These are phyloP conservation scores for Venustaconcha ellipsiformis DNA, from an alignment of 1,140 invertebrate species.

Conservation along the genomic window DNA sequence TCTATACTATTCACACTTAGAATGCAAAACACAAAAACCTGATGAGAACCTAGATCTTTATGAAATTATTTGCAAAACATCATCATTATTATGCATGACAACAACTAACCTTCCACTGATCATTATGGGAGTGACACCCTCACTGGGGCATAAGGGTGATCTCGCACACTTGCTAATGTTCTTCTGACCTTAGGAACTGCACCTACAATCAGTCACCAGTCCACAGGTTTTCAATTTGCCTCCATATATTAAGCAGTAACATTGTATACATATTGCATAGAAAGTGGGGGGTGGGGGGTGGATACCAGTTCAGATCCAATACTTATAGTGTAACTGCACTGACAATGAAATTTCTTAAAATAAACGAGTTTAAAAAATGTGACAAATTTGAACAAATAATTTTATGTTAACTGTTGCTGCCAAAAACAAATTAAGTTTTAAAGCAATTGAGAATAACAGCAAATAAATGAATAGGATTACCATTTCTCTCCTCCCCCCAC, in stretches of 20 bases:
- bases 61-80: neutral
- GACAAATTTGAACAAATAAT: neutral
- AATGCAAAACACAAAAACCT: neutral
- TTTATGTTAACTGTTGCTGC: neutral
- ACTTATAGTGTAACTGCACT: neutral
- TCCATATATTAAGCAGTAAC: conserved; percentile 7
- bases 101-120: conserved; percentile 53
- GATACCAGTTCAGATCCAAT: neutral
- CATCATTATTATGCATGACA: conserved; percentile 15
- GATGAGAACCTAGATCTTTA: neutral
- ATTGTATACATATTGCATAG: conserved; percentile 8
- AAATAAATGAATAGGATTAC: too few species aligned
- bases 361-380: neutral
- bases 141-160: conserved; percentile 61
- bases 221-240: conserved; percentile 28
- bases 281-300: neutral
- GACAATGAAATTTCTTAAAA: conserved; percentile 1
- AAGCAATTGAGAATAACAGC: too few species aligned
- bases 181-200: conserved; percentile 57
- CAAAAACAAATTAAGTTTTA: too few species aligned
- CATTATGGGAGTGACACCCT: conserved; percentile 57
- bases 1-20: neutral
- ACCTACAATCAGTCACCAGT: conserved; percentile 50
- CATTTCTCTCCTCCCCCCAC: too few species aligned
- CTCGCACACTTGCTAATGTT: conserved; percentile 56